A percentile compares a stretch with the other conserved stretches of the same genome.
These are phyloP conservation scores for Brachirus orientalis DNA, from an alignment of 2,113 vertebrate species.

Conservation along the genomic window DNA sequence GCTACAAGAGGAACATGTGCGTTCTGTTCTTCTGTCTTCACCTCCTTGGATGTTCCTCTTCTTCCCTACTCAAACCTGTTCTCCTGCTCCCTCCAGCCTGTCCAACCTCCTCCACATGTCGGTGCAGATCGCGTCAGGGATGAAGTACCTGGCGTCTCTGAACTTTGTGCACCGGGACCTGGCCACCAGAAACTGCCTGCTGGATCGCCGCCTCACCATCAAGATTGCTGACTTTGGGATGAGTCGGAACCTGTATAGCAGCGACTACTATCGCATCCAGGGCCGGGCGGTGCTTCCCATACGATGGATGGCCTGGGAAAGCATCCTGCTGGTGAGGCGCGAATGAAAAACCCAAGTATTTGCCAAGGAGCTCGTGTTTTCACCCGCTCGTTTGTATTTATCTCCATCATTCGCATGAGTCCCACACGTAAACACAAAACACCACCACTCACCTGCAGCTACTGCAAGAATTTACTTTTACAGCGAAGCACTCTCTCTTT, in stretches of 20 bases:
- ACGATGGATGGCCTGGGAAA: slow-evolving; percentile 91
- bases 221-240: slow-evolving; percentile 90
- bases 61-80: not conserved
- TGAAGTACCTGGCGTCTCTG: slow-evolving; percentile 86
- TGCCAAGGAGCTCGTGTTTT: no score
- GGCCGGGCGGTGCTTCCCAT: slow-evolving; percentile 88
- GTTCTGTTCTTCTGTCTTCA: no score
- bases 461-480: no score
- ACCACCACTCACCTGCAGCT: no score
- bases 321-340: slow-evolving; percentile 84
- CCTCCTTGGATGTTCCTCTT: no score
- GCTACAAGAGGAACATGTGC: no score
- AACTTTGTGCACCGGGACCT: slow-evolving; percentile 89
- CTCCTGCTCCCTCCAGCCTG: slow-evolving; percentile 61
- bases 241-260: slow-evolving; percentile 89
- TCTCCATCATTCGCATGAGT: no score
- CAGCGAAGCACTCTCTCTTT: no score
- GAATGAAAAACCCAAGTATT: no score
- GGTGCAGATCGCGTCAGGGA: slow-evolving; percentile 87
- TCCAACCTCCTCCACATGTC: slow-evolving; percentile 87
- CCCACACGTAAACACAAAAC: no score
- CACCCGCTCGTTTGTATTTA: no score
- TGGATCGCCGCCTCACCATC: slow-evolving; percentile 88
- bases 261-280: slow-evolving; percentile 90
- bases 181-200: slow-evolving; percentile 88